Conservation (phyloP, 1,140 invertebrate species). For the Onthophagus taurus region DNA sequence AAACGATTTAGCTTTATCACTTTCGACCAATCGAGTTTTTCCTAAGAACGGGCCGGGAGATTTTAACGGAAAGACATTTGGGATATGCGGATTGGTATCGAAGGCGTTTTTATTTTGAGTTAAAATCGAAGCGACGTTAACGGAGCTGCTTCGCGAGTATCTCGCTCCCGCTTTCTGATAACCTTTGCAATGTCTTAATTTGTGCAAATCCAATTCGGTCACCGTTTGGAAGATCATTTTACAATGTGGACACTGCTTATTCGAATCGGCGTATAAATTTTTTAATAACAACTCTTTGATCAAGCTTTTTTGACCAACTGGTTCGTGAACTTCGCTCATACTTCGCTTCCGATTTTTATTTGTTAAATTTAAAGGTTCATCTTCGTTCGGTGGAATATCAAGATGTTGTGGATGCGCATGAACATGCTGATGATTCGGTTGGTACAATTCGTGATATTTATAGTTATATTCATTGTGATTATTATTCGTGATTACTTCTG, state of each 20-base stretch:
- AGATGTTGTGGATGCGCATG: no score
- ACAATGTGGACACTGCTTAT: slow-evolving; percentile 36
- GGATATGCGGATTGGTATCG: slow-evolving; percentile 33
- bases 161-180: slow-evolving; percentile 26
- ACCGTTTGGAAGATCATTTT: slow-evolving; percentile 39
- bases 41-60: slow-evolving; percentile 71
- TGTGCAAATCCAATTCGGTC: slow-evolving; percentile 35
- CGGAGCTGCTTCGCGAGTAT: slow-evolving; percentile 34
- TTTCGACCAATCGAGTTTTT: slow-evolving; percentile 66
- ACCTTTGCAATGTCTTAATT: slow-evolving; percentile 34
- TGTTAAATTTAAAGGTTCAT: slow-evolving; percentile 58
- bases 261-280: slow-evolving; percentile 30
- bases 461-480: slow-evolving; percentile 4
- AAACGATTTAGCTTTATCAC: slow-evolving; percentile 36
- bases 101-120: slow-evolving; percentile 38
- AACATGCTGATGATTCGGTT: not conserved
- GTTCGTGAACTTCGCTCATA: slow-evolving; percentile 40
- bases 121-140: slow-evolving; percentile 36
- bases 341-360: slow-evolving; percentile 52
- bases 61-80: slow-evolving; percentile 48
- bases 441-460: not conserved
- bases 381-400: slow-evolving; percentile 20
- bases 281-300: slow-evolving; percentile 78
- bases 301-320: slow-evolving; percentile 38
- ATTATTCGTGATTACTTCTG: not conserved